Evolutionary conservation across 1,140 invertebrate species (phyloP).

Genomic region (Schlechtendalia chinensis): DNA sequence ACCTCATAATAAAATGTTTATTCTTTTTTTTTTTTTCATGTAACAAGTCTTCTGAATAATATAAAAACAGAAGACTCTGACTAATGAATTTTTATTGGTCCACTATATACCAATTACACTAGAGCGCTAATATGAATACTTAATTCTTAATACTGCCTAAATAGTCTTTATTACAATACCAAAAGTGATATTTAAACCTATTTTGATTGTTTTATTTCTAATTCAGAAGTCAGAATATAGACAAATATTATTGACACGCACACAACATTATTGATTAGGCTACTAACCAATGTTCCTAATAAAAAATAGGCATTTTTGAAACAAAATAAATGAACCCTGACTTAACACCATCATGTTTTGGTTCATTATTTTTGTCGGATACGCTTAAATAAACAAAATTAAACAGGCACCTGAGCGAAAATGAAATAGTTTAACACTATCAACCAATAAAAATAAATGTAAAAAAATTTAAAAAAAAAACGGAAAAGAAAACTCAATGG

Average conservation of each 20-base stretch:
- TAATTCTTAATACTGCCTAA: constrained; percentile 25
- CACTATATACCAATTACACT: constrained; percentile 50
- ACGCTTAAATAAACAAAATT: constrained; percentile 49
- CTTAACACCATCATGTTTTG: constrained; percentile 27
- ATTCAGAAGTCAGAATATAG: constrained; percentile 19
- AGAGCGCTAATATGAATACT: constrained; percentile 44
- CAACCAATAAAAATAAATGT: constrained; percentile 39
- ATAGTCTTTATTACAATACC: constrained; percentile 35
- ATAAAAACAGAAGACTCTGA: constrained; percentile 34
- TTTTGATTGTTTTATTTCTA: constrained; percentile 45
- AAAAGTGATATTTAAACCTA: constrained; percentile 29
- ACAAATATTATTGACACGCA: constrained; percentile 47
- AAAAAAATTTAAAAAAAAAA: constrained; percentile 22
- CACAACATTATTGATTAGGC: constrained; percentile 42
- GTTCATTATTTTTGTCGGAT: constrained; percentile 49
- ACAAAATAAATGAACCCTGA: constrained; percentile 43
- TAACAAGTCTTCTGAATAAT: constrained; percentile 37
- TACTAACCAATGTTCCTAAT: constrained; percentile 42
- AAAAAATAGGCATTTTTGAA: constrained; percentile 24
- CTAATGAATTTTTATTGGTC: constrained; percentile 46
- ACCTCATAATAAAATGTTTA: constrained; percentile 41
- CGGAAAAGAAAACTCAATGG: constrained; percentile 41
- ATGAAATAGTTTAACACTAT: constrained; percentile 47
- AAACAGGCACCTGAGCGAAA: constrained; percentile 49
- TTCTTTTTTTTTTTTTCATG: constrained; percentile 8